A percentile compares a stretch with the other conserved stretches of the same genome.
These are phyloP conservation scores for Colius striatus DNA, from an alignment of 2,113 vertebrate species.

Conservation along the genomic window DNA sequence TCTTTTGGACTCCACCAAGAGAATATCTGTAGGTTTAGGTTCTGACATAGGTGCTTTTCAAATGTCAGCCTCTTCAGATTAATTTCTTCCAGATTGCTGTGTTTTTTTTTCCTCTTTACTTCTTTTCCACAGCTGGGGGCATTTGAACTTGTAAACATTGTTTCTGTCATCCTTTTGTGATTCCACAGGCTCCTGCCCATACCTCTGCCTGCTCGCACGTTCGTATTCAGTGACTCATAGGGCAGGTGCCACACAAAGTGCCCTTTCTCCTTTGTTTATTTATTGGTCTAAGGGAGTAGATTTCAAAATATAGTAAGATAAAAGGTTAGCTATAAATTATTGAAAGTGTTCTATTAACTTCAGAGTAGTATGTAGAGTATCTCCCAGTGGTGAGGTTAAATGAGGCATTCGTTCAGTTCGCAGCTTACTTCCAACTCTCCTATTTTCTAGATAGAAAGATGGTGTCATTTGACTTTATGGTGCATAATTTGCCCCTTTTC, in stretches of 20 bases:
- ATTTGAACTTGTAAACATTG: not conserved
- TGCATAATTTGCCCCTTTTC: conserved; percentile 8
- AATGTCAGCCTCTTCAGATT: not conserved
- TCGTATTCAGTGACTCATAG: not conserved
- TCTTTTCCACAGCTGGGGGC: not conserved
- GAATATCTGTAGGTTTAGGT: not conserved
- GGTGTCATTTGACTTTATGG: not conserved
- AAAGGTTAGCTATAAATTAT: conserved; percentile 48
- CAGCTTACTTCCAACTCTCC: not conserved
- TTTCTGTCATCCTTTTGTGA: not conserved
- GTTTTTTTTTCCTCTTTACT: not conserved
- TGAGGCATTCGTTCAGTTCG: not conserved
- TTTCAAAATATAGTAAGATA: conserved; percentile 34
- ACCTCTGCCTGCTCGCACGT: not conserved
- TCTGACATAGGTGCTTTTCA: not conserved
- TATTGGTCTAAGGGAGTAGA: conserved; percentile 18
- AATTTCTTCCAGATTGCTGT: not conserved
- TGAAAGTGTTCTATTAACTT: conserved; percentile 19
- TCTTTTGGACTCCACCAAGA: not conserved
- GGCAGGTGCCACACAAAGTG: not conserved
- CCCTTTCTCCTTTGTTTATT: conserved; percentile 37
- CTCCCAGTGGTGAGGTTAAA: not conserved
- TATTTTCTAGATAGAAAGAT: not conserved
- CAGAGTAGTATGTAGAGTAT: not conserved
- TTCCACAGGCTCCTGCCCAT: not conserved